Base-by-base conservation (phyloP, 2,797 vertebrate genomes). In the Karalla daura region DNA sequence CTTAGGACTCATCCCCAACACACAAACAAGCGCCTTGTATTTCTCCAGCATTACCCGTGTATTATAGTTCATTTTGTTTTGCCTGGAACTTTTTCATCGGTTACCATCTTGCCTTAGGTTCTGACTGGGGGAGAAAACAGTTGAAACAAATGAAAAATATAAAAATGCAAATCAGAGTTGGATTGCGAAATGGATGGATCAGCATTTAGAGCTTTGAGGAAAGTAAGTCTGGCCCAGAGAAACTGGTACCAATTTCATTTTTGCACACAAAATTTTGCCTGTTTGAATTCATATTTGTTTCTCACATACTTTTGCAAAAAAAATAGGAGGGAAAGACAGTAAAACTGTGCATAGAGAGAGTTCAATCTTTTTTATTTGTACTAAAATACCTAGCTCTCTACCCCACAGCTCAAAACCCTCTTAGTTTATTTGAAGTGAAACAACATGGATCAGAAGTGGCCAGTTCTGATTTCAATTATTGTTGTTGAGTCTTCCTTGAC, bases 161-260 rank as follows among this genome's bases (percentile, higher is more conserved):
- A 55, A 15, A 70, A 63, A 72, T 73, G 70, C 32, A 75, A 78
- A 75, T 74, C 27, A 43, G 41, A 46, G 25, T 4, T 4, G 56
- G 56, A 59, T 24, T 36, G 52, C 24, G 12, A 63, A 68, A 47
- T 18, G 13, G 60, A 71, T 70, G 21, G 41, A 33, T 15, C 0
- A 25, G 27, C 25, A 1, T 52, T 54, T 47, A 20, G 20, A 56
- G 21, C 7, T n/a, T n/a, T 23, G 36, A 52, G 24, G 20, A 15
- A 41, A 50, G 21, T 12, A 15, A 54, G 20, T 73, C 23, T 61
- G 14, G 37, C 45, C 17, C 9, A 8, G 51, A 65, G 67, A 56
- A 47, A 47, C 4, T 0, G 1, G 14, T 15, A 23, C 12, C 33
- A 21, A 52, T 23, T 17, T 10, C 12, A 8, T 13, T n/a, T 63